phyloP scores from a whole-genome alignment of 2,113 vertebrate species.

The Embiotoca jacksoni region DNA sequence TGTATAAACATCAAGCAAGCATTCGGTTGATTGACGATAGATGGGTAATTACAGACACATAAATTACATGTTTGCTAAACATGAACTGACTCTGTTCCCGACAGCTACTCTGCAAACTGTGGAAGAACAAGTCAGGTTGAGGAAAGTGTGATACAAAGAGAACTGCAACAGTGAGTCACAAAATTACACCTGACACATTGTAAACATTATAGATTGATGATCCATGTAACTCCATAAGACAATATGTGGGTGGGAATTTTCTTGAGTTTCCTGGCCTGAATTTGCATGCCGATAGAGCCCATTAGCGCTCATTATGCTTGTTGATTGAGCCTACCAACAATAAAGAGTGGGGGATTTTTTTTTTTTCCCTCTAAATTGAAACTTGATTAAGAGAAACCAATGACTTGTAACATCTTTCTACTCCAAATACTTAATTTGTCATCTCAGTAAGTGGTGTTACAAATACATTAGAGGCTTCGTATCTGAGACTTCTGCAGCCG shows the following conservation, averaged over 20 bases:
- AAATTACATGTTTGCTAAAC: background rate
- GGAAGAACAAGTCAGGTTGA: background rate
- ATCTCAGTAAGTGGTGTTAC: slow-evolving; percentile 51
- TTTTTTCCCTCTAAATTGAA: slow-evolving; percentile 44
- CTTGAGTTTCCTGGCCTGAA: slow-evolving; percentile 35
- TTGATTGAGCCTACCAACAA: slow-evolving; percentile 68
- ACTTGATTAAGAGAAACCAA: slow-evolving; percentile 65
- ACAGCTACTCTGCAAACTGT: slow-evolving; percentile 7
- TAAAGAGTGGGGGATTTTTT: slow-evolving; percentile 20
- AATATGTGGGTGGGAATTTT: slow-evolving; percentile 16
- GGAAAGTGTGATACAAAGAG: slow-evolving; percentile 14
- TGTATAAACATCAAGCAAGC: background rate
- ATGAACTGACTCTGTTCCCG: background rate
- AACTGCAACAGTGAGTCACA: slow-evolving; percentile 7
- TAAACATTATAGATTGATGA: slow-evolving; percentile 59
- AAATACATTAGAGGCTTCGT: slow-evolving; percentile 11
- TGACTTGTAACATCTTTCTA: slow-evolving; percentile 52
- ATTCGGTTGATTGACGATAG: background rate
- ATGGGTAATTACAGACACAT: slow-evolving; percentile 6
- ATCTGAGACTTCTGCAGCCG: background rate
- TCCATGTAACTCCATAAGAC: slow-evolving; percentile 10
- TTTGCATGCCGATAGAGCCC: slow-evolving; percentile 56
- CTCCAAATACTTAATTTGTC: slow-evolving; percentile 58
- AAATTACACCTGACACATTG: slow-evolving; percentile 21
- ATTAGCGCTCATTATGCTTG: slow-evolving; percentile 65